Base-by-base conservation (phyloP, 2,113 vertebrate genomes). In the Peucedramus taeniatus region DNA sequence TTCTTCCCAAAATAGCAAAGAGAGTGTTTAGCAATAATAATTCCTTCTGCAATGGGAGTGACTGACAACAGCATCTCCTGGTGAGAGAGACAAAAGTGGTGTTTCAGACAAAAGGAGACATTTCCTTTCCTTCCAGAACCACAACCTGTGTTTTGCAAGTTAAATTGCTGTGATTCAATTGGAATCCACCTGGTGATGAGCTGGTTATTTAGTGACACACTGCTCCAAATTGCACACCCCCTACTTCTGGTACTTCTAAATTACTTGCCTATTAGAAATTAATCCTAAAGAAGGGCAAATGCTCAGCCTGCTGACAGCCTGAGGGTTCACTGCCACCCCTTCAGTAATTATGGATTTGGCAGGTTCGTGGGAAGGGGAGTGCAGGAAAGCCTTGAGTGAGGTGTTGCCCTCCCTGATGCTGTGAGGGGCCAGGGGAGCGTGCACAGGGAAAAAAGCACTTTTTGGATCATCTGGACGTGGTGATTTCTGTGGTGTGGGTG, bases 111-210 rank as follows among this genome's bases (percentile, higher is more conserved):
- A 74, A 63, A 84, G 75, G 78, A 90, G 87, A 85, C n/a, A 4
- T 94, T 93, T 89, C 84, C 74, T 44, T 66, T 35, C 63, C 84
- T 87, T 42, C 54, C 14, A 40, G 70, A 70, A 4, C 66, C 4
- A 35, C 81, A 90, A 26, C 91, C 93, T 91, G 93, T 74, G 50
- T 66, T 97, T 90, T 93, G 87, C 91, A 90, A 74, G 82, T 86
- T 54, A 54, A 95, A 77, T 90, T 9, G 47, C 75, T 90, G 50
- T 0, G 0, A 7, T 68, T 50, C 7, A 54, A 28, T 63, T 66
- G 90, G 92, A 77, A 95, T n/a, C 90, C 66, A 50, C 84, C 75
- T 2, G 16, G 84, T 4, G 65, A 82, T 0, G 24, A 59, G 87
- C 76, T 65, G 26, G 45, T 30, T 77, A 22, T 87, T 69, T 27